phyloP scores from a whole-genome alignment of 1,140 invertebrate genomes.

The Radopholus similis region DNA sequence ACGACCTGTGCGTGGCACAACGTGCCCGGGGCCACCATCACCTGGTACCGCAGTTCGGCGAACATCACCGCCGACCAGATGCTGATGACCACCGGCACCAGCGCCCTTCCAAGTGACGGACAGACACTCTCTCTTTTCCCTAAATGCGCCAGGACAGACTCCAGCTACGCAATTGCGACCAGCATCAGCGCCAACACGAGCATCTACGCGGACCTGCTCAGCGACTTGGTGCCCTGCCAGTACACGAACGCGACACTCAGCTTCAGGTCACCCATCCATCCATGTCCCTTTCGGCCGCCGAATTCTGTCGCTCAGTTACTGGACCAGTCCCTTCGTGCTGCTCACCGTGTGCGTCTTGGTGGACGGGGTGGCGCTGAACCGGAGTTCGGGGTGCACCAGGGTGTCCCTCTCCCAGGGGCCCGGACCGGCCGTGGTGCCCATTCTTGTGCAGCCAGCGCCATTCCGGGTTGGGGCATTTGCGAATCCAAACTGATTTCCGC shows the following conservation, averaged over 20 bases:
- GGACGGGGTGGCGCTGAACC: neutral
- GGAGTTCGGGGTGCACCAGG: neutral
- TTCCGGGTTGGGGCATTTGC: neutral
- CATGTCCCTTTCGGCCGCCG: neutral
- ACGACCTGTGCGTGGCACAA: conserved; percentile 13
- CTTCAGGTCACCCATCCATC: conserved; percentile 8
- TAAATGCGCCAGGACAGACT: neutral
- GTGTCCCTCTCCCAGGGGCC: neutral
- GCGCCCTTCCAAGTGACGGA: neutral
- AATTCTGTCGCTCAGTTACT: conserved; percentile 1
- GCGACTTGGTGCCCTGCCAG: conserved; percentile 1
- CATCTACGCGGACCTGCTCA: neutral
- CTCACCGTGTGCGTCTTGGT: neutral
- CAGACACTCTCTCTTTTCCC: too few species aligned
- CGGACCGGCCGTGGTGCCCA: neutral
- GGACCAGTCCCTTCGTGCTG: conserved; percentile 10
- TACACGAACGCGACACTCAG: neutral
- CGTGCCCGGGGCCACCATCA: neutral
- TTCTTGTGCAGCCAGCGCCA: neutral
- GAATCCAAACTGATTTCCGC: neutral
- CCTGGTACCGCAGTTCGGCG: conserved; percentile 15
- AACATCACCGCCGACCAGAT: neutral
- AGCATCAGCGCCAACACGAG: neutral
- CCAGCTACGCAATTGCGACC: conserved; percentile 5
- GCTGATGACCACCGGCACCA: neutral